Conservation (phyloP, 2,113 vertebrate species). For the Semnornis frantzii region DNA sequence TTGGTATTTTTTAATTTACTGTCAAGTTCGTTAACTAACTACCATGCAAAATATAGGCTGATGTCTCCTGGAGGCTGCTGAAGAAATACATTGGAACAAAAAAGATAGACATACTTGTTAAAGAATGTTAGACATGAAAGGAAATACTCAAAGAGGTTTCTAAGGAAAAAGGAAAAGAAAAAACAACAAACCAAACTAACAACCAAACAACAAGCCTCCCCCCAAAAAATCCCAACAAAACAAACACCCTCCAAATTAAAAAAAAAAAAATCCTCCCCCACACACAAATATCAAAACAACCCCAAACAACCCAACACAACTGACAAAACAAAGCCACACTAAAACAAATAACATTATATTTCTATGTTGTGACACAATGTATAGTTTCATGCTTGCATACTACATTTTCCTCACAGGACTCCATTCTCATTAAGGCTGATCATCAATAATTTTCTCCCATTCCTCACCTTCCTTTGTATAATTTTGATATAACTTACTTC, state of each 20-base stretch:
- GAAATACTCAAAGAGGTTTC: background rate
- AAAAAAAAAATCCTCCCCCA: background rate
- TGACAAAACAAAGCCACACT: no score
- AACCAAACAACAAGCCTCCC: no score
- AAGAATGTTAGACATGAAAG: background rate
- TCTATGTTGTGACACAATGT: background rate
- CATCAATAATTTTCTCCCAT: background rate
- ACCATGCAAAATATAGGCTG: background rate
- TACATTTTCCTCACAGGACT: background rate
- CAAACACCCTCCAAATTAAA: no score
- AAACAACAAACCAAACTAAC: background rate
- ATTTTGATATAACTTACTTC: background rate
- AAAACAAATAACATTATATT: background rate
- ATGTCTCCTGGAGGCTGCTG: background rate
- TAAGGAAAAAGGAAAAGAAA: background rate
- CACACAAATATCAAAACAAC: no score
- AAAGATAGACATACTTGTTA: background rate
- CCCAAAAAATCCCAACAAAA: no score
- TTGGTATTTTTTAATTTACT: background rate
- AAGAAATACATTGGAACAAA: background rate
- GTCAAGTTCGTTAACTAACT: slow-evolving; percentile 10
- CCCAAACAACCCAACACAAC: no score
- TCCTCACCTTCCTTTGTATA: background rate
- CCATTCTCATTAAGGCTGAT: background rate
- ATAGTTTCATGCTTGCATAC: background rate